Evolutionary conservation across 2,113 vertebrate genomes (phyloP).

Genomic region (Corvus hawaiiensis): DNA sequence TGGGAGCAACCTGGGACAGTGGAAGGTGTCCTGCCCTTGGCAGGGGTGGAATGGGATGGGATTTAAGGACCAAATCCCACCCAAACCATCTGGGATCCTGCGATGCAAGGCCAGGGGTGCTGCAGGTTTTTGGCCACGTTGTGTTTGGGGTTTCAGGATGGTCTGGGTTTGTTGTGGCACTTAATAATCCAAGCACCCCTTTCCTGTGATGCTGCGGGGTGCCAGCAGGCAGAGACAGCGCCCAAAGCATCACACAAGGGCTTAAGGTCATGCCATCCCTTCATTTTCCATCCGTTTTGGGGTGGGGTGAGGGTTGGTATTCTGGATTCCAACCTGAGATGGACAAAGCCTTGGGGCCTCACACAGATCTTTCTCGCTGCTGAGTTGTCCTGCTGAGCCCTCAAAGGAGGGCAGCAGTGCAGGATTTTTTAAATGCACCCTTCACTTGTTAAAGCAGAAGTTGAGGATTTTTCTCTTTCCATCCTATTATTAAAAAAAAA

Average conservation of each 20-base stretch:
- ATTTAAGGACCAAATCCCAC: not conserved
- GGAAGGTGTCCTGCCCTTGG: not conserved
- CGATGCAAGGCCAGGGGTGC: too few species aligned
- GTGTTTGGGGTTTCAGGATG: not conserved
- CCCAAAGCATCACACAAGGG: not conserved
- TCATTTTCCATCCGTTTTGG: not conserved
- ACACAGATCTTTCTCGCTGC: not conserved
- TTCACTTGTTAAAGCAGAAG: not conserved
- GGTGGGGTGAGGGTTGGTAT: not conserved
- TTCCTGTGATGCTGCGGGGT: not conserved
- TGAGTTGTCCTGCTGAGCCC: not conserved
- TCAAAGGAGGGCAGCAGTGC: not conserved
- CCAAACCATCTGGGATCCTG: not conserved
- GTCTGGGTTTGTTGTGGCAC: not conserved
- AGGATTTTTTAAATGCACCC: not conserved
- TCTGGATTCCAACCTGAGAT: not conserved
- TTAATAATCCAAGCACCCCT: not conserved
- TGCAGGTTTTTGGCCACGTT: not conserved
- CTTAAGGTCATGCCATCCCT: not conserved
- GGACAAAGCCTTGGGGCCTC: not conserved
- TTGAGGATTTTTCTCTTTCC: not conserved
- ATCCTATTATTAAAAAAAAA: not conserved
- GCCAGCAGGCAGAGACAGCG: not conserved
- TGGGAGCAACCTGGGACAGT: rapidly evolving
- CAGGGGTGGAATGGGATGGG: rapidly evolving